Evolutionary conservation across 2,113 vertebrate genomes (phyloP).

Genomic region (Merops nubicus): DNA sequence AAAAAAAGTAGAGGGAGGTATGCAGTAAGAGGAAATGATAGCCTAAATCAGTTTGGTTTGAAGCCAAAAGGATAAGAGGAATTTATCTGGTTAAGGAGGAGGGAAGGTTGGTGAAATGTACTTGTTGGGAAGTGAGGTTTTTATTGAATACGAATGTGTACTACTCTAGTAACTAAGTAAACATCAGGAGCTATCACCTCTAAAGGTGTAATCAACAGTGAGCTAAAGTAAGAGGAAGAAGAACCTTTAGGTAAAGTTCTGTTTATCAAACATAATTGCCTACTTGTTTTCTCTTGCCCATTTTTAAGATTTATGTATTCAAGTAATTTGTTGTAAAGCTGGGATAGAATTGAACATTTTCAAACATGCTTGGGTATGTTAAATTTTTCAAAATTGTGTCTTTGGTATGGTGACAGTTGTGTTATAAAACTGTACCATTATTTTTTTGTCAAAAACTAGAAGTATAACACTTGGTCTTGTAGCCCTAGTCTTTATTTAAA

Average conservation of each 20-base stretch:
- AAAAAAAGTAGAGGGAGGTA: not conserved
- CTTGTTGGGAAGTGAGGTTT: not conserved
- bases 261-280: not conserved
- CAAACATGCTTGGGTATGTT: not conserved
- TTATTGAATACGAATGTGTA: not conserved
- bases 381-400: not conserved
- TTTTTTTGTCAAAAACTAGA: not conserved
- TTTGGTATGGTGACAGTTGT: not conserved
- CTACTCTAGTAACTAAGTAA: not conserved
- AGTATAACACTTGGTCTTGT: not conserved
- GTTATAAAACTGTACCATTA: not conserved
- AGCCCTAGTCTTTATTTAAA: not conserved
- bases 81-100: not conserved
- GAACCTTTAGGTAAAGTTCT: not conserved
- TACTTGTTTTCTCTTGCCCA: not conserved
- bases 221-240: not conserved
- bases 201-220: not conserved
- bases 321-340: not conserved
- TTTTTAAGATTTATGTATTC: not conserved
- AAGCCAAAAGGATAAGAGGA: not conserved
- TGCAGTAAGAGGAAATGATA: not conserved
- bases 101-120: not conserved
- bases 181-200: not conserved
- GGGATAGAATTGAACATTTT: not conserved
- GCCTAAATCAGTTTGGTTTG: not conserved